Base-by-base conservation (phyloP, 2,888 invertebrate species). In the Julus scandinavius region DNA sequence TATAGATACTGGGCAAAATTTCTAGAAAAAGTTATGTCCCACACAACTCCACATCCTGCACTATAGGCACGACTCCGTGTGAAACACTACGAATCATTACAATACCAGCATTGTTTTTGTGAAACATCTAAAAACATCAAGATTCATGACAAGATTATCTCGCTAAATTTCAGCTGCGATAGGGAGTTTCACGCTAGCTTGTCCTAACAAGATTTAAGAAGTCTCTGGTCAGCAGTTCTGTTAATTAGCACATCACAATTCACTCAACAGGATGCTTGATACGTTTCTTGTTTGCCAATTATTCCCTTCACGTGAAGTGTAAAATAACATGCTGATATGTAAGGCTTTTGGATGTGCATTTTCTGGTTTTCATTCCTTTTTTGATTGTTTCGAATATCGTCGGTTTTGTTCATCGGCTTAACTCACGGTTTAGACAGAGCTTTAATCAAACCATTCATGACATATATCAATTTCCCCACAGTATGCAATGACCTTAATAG, bases 201-300 rank as follows among this genome's bases (percentile, higher is more conserved):
- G 29, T 72, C 72, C 72, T 72, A 72, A 72, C 72, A 29, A 72
- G 72, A 72, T 72, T 72, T 72, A n/a, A 11, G 29, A 72, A 72
- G 72, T 72, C 72, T 72, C 29, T 29, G 72, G 72, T 72, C 72
- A 72, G 72, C 72, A 72, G 11, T 72, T 29, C 72, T 72, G 72
- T 29, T 72, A 72, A 72, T 72, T 72, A 72, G n/a, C 72, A 72
- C 72, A 29, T 72, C 72, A 72, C 29, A 72, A 72, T 29, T n/a
- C 72, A 11, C 72, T 72, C 72, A 72, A 72, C 72, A 72, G 72
- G 72, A 72, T 72, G 2, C 72, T 72, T 20, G 11, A 72, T 72
- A n/a, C 72, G 1, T 29, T 72, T 72, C 72, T 72, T 72, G 72
- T 72, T 72, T 72, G 29, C 72, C 72, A 72, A 72, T 72, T 72